phyloP scores from a whole-genome alignment of 1,140 invertebrate genomes.

The Scaptomyza hsui region DNA sequence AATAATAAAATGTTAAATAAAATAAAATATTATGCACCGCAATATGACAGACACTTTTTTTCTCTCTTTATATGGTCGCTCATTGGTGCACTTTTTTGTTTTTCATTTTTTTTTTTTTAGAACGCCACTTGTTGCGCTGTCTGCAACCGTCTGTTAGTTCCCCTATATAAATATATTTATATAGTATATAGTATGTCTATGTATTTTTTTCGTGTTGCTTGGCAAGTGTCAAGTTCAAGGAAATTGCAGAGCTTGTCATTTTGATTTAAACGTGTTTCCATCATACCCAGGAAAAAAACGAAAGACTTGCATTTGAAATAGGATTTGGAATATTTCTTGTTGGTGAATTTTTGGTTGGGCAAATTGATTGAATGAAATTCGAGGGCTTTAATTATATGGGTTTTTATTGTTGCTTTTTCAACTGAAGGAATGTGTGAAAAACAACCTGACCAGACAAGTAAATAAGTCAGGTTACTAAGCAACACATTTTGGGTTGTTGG shows the following conservation, averaged over 20 bases:
- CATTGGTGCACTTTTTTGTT: neutral
- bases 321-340: constrained; percentile 11
- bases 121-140: constrained; percentile 21
- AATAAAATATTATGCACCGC: neutral
- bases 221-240: constrained; percentile 80
- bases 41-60: neutral
- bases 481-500: constrained; percentile 4
- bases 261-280: constrained; percentile 58
- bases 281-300: constrained; percentile 3
- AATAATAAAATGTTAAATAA: constrained; percentile 6
- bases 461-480: constrained; percentile 11
- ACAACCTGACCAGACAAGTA: constrained; percentile 28
- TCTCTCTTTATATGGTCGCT: neutral
- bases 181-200: constrained; percentile 29
- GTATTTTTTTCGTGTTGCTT: constrained; percentile 28
- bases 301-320: constrained; percentile 25
- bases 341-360: constrained; percentile 18
- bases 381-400: constrained; percentile 37
- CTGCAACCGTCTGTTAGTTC: constrained; percentile 20
- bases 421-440: constrained; percentile 67
- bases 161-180: constrained; percentile 21
- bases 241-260: constrained; percentile 75
- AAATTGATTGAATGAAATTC: constrained; percentile 77
- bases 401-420: constrained; percentile 53
- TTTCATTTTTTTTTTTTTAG: constrained; percentile 8